phyloP scores from a whole-genome alignment of 2,113 vertebrate species.

The Cavia aperea region DNA sequence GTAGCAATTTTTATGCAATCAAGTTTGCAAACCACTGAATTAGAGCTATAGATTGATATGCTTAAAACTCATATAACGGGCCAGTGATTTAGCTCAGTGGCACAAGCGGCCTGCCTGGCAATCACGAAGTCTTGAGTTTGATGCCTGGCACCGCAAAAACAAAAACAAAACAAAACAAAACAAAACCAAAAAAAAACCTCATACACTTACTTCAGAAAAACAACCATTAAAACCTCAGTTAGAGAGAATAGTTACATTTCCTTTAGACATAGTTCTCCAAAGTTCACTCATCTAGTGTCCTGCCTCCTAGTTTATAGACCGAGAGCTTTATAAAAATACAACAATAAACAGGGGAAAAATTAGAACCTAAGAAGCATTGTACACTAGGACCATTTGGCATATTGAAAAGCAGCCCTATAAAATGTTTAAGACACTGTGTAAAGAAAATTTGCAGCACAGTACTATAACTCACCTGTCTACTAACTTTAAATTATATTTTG shows the following conservation, averaged over 20 bases:
- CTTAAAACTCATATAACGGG: not conserved
- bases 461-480: not conserved
- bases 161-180: too few relatives aligned
- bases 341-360: not conserved
- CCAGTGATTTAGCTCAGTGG: too few relatives aligned
- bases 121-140: too few relatives aligned
- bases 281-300: slow-evolving; percentile 15
- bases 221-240: not conserved
- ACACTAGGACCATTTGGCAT: not conserved
- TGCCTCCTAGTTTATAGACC: not conserved
- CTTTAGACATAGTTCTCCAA: not conserved
- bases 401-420: not conserved
- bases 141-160: too few relatives aligned
- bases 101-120: too few relatives aligned
- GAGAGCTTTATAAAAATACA: slow-evolving; percentile 29
- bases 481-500: not conserved
- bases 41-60: not conserved
- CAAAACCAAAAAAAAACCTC: not conserved
- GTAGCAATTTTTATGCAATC: not conserved
- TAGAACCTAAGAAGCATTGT: not conserved
- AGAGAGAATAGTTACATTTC: not conserved
- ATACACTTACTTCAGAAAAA: not conserved
- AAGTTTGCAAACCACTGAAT: not conserved
- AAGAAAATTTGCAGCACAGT: not conserved
- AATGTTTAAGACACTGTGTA: not conserved